Base-by-base conservation (phyloP, 1,140 invertebrate genomes). In the Cecropterus lyciades region DNA sequence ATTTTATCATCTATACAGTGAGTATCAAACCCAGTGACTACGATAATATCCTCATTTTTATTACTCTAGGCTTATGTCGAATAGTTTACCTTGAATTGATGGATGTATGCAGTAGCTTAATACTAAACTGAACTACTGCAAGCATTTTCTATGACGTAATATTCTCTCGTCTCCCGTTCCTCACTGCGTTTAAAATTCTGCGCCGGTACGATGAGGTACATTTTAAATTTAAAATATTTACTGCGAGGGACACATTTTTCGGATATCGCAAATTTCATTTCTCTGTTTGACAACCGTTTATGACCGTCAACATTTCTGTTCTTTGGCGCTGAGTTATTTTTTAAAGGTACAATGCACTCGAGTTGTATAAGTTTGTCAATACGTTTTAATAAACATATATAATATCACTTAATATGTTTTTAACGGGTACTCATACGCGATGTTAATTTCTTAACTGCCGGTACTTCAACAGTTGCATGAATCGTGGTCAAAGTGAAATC, bases 141-240 rank as follows among this genome's bases (percentile, higher is more conserved):
- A 4, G 17, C n/a, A 24, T 43, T 8, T 15, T 7, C 33, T 40
- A 42, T 30, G 24, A 48, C 42, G 15, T 59, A 13, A 43, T 13
- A 48, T 60, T 48, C 24, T 33, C 10, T 8, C 27, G 14, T 30
- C 24, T 52, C 10, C 45, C 57, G 24, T 60, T 45, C 10, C 57
- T 62, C 57, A 40, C 57, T 46, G 57, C 57, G 57, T 16, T 49
- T 51, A 40, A 62, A 40, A 49, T 62, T 62, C 30, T 24, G 46
- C 9, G n/a, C 7, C 45, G 16, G n/a, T 17, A 48, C 27, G 27
- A 33, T 14, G 24, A 56, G 45, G 45, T 43, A 40, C 51, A 40
- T 62, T 62, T 62, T 40, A 62, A 62, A 62, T 62, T 49, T 62
- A 40, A 62, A 62, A 51, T 51, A 51, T 62, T 62, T 49, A 62